Base-by-base conservation (phyloP, 2,797 vertebrate genomes). In the Cyprinodon diabolis region DNA sequence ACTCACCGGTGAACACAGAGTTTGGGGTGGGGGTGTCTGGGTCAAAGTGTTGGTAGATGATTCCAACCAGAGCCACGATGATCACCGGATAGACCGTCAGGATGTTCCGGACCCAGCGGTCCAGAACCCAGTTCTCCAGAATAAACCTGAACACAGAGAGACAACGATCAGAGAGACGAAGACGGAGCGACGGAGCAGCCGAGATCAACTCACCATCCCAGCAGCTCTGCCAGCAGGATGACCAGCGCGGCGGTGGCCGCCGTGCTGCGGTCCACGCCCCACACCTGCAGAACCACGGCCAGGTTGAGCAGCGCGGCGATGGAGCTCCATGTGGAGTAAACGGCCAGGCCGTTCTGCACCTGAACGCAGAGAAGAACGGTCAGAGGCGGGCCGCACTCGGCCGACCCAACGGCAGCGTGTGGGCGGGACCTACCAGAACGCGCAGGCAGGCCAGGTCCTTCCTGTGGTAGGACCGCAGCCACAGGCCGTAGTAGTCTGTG, bases 241-340 rank as follows among this genome's bases (percentile, higher is more conserved):
- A 91, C 92, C 17, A 95, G 93, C 19, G 90, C 91, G 4, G 84
- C 89, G 0, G 93, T 94, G 2, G 91, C 95, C 2, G 94, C 93
- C 0, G 91, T 91, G 79, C 72, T 90, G 68, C 25, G 80, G 30
- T 88, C 89, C 75, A 95, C 83, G 0, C 89, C 93, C 80, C 87
- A 94, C 69, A 94, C 79, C 54, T 95, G 90, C 48, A 97, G 81
- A 51, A 96, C 95, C 3, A 96, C 0, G 0, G 94, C 58, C 0
- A 97, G 94, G 85, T 97, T 97, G 54, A 97, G 91, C 55, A 97
- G 93, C 0, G 94, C 93, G 47, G 96, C 96, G 0, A 97, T 93
- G 68, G 90, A 92, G 0, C 91, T 96, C 96, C 96, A 97, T 0
- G 96, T 95, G 21, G 94, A 71, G 17, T 97, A 97, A 19, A 96